Conservation (phyloP, 2,797 vertebrate species). For the Vespertilio murinus region DNA sequence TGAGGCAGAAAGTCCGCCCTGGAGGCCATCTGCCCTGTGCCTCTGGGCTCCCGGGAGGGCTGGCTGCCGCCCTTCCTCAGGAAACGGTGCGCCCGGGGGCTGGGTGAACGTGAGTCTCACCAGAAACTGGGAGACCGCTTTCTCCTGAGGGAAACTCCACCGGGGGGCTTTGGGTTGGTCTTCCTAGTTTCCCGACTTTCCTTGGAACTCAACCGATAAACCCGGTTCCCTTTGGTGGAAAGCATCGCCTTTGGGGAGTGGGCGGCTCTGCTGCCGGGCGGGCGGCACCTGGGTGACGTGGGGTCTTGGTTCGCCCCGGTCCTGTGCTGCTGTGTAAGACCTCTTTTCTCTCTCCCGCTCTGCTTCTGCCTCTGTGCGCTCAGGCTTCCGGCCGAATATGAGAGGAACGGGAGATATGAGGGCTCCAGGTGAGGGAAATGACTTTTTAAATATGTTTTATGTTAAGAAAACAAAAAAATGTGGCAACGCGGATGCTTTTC, state of each 20-base stretch:
- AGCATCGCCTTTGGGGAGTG: not conserved
- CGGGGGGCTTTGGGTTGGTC: not conserved
- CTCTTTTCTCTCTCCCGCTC: constrained; percentile 89
- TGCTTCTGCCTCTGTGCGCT: constrained; percentile 88
- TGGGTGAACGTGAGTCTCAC: not conserved
- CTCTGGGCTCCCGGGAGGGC: not conserved
- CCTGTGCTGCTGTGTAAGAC: constrained; percentile 83
- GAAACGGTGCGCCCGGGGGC: not conserved
- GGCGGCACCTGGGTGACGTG: not conserved
- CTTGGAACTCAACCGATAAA: not conserved
- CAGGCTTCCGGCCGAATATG: constrained; percentile 98
- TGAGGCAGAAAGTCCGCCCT: not conserved
- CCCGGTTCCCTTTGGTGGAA: not conserved
- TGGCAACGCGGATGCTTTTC: constrained; percentile 1
- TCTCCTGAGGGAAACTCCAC: not conserved
- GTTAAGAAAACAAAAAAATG: not conserved
- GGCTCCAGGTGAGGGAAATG: constrained; percentile 97
- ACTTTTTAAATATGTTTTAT: constrained; percentile 79
- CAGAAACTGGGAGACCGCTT: not conserved
- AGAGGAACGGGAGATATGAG: constrained; percentile 99
- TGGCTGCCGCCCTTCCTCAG: not conserved
- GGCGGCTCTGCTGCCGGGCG: not conserved
- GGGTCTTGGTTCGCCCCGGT: not conserved
- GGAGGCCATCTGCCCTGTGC: not conserved
- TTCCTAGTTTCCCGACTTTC: not conserved